These are phyloP conservation scores for Lasiurus cinereus DNA, from an alignment of 2,113 vertebrate species.

Conservation along the genomic window DNA sequence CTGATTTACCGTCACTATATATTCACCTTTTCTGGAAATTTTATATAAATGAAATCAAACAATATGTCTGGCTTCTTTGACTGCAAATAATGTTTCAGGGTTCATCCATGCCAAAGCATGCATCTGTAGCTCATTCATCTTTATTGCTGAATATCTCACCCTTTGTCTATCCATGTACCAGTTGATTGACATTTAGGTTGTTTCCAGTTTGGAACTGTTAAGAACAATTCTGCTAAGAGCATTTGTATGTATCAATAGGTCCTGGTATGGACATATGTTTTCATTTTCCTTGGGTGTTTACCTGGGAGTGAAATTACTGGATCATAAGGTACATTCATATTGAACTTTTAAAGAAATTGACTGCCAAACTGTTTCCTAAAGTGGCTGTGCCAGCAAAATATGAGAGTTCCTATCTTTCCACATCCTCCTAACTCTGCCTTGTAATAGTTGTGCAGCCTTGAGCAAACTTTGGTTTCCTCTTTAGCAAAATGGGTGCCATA, in stretches of 20 bases:
- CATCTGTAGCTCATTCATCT: not conserved
- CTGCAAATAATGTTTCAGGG: not conserved
- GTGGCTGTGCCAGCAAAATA: not conserved
- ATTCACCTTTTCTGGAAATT: slow-evolving; percentile 18
- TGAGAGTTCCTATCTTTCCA: not conserved
- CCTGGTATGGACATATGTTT: not conserved
- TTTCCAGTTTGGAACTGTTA: not conserved
- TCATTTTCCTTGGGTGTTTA: slow-evolving; percentile 20
- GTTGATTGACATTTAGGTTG: not conserved
- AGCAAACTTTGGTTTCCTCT: slow-evolving; percentile 1
- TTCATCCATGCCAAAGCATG: not conserved
- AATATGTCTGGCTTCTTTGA: not conserved
- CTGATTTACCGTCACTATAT: not conserved
- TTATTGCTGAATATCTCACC: not conserved
- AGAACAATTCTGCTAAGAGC: slow-evolving; percentile 2
- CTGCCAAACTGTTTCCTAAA: not conserved
- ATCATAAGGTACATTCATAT: slow-evolving; percentile 1
- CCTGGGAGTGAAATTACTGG: not conserved
- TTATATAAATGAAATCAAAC: not conserved
- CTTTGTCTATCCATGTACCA: not conserved
- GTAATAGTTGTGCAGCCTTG: not conserved
- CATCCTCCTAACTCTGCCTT: not conserved
- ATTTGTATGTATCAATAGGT: not conserved
- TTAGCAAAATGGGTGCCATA: not conserved
- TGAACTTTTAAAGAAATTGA: slow-evolving; percentile 19